A percentile compares a stretch with the other conserved stretches of the same genome.
These are phyloP conservation scores for Anolis sagrei DNA, from an alignment of 2,113 vertebrate genomes.

Conservation along the genomic window DNA sequence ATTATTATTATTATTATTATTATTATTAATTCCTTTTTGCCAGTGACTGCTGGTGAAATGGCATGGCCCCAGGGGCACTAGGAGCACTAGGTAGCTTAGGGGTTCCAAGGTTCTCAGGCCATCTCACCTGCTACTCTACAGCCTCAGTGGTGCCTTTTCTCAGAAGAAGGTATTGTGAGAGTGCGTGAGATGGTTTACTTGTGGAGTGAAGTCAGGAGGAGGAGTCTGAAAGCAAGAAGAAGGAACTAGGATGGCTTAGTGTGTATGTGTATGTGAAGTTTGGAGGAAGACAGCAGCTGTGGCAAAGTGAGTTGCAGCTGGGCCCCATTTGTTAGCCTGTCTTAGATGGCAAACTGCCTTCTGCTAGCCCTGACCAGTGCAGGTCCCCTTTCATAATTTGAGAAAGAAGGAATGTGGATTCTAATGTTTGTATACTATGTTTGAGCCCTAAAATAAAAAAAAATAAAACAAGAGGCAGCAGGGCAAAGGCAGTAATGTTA, in stretches of 20 bases:
- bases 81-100: no score
- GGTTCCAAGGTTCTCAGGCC: no score
- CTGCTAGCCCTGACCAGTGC: no score
- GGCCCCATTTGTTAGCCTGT: background rate
- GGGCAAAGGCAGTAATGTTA: background rate
- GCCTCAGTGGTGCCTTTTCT: background rate
- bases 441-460: background rate
- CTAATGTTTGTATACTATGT: background rate
- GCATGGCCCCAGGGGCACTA: no score
- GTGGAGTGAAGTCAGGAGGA: no score
- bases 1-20: no score
- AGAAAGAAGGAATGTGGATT: background rate
- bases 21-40: no score
- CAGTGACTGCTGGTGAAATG: no score
- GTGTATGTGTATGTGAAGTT: background rate
- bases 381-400: background rate
- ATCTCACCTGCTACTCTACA: background rate
- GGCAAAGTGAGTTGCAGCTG: background rate
- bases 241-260: no score
- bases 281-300: background rate
- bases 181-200: background rate
- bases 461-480: background rate
- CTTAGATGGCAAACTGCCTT: background rate
- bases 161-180: background rate
- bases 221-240: background rate